Base-by-base conservation (phyloP, 2,113 vertebrate species). In the Campylomormyrus numenius region DNA sequence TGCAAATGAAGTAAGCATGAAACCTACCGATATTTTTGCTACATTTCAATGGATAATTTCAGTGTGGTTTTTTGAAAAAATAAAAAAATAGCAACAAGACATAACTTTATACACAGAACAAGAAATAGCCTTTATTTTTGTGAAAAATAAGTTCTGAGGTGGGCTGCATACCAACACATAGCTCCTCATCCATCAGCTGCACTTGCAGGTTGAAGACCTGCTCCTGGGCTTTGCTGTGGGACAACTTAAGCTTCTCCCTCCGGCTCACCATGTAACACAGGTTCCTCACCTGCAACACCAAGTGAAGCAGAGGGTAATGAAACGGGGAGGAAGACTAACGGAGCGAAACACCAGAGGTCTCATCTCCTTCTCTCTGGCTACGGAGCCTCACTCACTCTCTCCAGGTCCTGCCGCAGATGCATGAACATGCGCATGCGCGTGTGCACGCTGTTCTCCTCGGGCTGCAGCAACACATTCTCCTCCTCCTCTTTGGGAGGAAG, bases 341-440 rank as follows among this genome's bases (percentile, higher is more conserved):
- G 21, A 42, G 45, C 0, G 21, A 9, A 50, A 50, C n/a, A 17
- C 15, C 74, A 39, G 35, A 17, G 35, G 17, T 17, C 31, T 17
- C 0, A 15, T 42, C 1, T 7, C 19, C 13, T 39, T 56, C 85
- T 27, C 49, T 19, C 27, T 24, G 31, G 19, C 50, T 46, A 27
- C 24, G 42, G 45, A n/a, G 53, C 48, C 13, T 35, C 6, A 92
- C 98, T 95, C 95, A 99, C 98, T 97, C 98, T 97, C 92, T 99
- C 98, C 90, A 99, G 94, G 94, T 99, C 98, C 94, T 99, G 98
- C 3, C 98, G 96, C 87, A 99, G 96, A 90, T 99, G 98, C 98
- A 99, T 99, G 93, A 99, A 99, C 98, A 99, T 99, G 91, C 98
- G 96, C 98, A 99, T 99, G 90, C 98, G 97, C 49, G 97, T 98